Base-by-base conservation (phyloP, 2,113 vertebrate species). In the Scolopax mira region DNA sequence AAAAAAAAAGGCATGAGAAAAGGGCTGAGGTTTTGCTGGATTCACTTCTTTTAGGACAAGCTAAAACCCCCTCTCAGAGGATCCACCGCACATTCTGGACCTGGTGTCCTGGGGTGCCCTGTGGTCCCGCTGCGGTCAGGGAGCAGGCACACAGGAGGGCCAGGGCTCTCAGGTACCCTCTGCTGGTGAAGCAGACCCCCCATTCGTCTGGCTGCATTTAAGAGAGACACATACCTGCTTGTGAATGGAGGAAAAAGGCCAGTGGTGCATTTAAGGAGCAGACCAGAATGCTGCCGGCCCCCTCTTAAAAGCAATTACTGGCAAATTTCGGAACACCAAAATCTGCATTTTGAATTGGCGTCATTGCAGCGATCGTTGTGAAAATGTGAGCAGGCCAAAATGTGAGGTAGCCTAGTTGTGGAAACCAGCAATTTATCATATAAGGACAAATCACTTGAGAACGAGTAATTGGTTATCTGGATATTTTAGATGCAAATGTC, bases 21-120 rank as follows among this genome's bases (percentile, higher is more conserved):
- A 62, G 3, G 51, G 17, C 31, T 70, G 72, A 77, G 48, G 30
- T 71, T 80, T 42, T 55, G 33, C 55, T 66, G 61, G 51, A 13
- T 48, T 77, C 0, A 2, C n/a, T n/a, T 6, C 25, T 72, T 74
- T n/a, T 8, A 1, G 1, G 7, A 16, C 25, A 39, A 66, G 33
- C 28, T 82, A 30, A 88, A 77, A 41, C 18, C 39, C 51, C 13
- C 51, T 62, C 55, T 89, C 19, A 49, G 23, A 70, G 28, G 58
- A 33, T 60, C 61, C 62, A 24, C 55, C 71, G 49, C 27, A 19
- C 0, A 0, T 33, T 74, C 16, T 11, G 39, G 62, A 22, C 41
- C 37, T 61, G 33, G 22, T 25, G 46, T 19, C 18, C 57, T 65
- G 51, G 33, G 23, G 33, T 54, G 3, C 13, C 6, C 3, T 14